These are phyloP conservation scores for Andinoacara biseriatus DNA, from an alignment of 2,113 vertebrate genomes.

Conservation along the genomic window DNA sequence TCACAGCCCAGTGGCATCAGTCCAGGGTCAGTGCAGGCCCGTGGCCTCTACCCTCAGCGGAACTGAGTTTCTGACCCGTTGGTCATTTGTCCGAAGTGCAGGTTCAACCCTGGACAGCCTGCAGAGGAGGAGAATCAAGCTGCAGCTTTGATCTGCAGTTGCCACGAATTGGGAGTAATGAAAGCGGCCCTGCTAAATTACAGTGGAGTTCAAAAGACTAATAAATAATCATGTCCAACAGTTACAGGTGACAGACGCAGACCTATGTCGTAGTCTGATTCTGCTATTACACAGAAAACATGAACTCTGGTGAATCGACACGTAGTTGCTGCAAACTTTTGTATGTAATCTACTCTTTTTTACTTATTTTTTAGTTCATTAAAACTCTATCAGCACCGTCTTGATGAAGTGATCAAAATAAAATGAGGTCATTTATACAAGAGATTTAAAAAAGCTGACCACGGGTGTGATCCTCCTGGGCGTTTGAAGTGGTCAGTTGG, in stretches of 20 bases:
- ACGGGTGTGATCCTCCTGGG: constrained; percentile 38
- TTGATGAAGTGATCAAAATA: neutral
- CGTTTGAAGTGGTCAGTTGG: constrained; percentile 70
- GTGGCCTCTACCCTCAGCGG: constrained; percentile 71
- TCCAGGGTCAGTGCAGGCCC: constrained; percentile 58
- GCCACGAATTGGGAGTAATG: constrained; percentile 68
- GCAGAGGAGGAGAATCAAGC: constrained; percentile 65
- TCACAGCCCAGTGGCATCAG: constrained; percentile 47
- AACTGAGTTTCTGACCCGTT: constrained; percentile 77
- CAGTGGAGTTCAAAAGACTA: constrained; percentile 69
- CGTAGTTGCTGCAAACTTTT: neutral
- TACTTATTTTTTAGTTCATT: neutral
- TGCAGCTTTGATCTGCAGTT: constrained; percentile 76
- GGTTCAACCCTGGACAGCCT: constrained; percentile 58
- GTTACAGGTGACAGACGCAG: constrained; percentile 39
- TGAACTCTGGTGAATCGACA: neutral
- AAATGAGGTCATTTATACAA: constrained; percentile 18
- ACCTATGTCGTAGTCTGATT: constrained; percentile 34
- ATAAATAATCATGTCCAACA: constrained; percentile 55
- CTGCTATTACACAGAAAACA: constrained; percentile 19
- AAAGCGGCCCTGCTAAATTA: constrained; percentile 71
- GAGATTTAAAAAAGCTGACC: constrained; percentile 6
- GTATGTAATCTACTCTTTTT: neutral
- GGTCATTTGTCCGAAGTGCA: constrained; percentile 76
- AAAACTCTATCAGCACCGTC: neutral